These are phyloP conservation scores for Campylomormyrus numenius DNA, from an alignment of 2,113 vertebrate species.

Conservation along the genomic window DNA sequence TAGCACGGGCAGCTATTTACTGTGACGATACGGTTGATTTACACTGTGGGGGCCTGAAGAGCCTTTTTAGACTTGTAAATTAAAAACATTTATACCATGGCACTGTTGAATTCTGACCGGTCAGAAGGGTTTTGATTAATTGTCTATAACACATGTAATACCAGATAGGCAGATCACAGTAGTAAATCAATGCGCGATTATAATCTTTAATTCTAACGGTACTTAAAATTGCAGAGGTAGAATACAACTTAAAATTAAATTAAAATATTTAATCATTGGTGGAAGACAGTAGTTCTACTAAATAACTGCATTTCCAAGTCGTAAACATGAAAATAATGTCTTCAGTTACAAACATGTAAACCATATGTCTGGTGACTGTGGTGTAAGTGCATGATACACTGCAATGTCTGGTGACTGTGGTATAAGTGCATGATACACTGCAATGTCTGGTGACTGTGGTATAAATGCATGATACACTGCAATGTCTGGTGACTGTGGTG, in stretches of 20 bases:
- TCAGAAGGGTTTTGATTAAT: neutral
- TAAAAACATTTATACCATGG: neutral
- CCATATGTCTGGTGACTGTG: neutral
- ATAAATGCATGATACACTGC: too few relatives aligned
- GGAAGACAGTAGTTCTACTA: neutral
- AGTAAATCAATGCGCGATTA: neutral
- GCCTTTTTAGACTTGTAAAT: neutral
- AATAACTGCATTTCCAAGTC: neutral
- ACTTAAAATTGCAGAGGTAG: neutral
- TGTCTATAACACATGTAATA: neutral
- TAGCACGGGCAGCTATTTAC: neutral
- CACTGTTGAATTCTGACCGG: neutral
- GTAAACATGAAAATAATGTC: neutral
- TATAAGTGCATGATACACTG: too few relatives aligned
- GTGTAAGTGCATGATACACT: too few relatives aligned
- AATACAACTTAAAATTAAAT: neutral
- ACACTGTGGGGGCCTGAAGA: neutral
- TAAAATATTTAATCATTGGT: neutral
- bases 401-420: neutral
- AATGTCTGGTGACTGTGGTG: neutral
- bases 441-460: neutral
- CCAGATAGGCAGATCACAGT: neutral
- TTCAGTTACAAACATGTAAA: neutral
- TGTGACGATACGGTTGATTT: neutral
- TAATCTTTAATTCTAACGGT: neutral